Base-by-base conservation (phyloP, 2,888 invertebrate genomes). In the Polylopha cassiicola region DNA sequence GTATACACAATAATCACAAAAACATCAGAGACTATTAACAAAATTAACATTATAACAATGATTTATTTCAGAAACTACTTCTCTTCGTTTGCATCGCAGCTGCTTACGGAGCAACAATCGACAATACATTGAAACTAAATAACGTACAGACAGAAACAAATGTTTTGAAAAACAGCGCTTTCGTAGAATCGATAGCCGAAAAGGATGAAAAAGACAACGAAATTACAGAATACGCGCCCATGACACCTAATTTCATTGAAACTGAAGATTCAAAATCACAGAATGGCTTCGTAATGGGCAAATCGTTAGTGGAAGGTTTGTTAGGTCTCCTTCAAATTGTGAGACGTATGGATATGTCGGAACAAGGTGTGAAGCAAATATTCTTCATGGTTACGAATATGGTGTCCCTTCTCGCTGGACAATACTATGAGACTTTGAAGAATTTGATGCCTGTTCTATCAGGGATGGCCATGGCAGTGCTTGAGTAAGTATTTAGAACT, bases 401-500 rank as follows among this genome's bases (percentile, higher is more conserved):
- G 20, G n/a, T 47, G n/a, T 22, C 38, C 7, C n/a, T 44, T 13
- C 29, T 49, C 9, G 20, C 47, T 8, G 50, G 48, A 1, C 44
- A 29, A 9, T 53, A 55, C 15, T 27, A 44, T 5, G 41, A 43
- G 9, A 44, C 50, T 2, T 13, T 52, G 4, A 18, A 34, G 9
- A 43, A 47, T 1, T 18, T 52, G 3, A 18, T 52, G 14, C 55
- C 50, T 2, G 0, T 41, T 22, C 11, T 53, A 4, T 44, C 48
- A 26, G 37, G 34, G 6, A 29, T 51, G 15, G 43, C 43, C 9
- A 18, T 20, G 24, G 46, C 34, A 3, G 2, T 48, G 16, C 6
- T 47, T 7, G 42, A 43, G 51, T 51, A 37, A 50, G 51, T 47
- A 7, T n/a, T n/a, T n/a, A n/a, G n/a, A n/a, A n/a, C n/a, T n/a